These are phyloP conservation scores for Amazona guildingii DNA, from an alignment of 2,113 vertebrate species.

Conservation along the genomic window DNA sequence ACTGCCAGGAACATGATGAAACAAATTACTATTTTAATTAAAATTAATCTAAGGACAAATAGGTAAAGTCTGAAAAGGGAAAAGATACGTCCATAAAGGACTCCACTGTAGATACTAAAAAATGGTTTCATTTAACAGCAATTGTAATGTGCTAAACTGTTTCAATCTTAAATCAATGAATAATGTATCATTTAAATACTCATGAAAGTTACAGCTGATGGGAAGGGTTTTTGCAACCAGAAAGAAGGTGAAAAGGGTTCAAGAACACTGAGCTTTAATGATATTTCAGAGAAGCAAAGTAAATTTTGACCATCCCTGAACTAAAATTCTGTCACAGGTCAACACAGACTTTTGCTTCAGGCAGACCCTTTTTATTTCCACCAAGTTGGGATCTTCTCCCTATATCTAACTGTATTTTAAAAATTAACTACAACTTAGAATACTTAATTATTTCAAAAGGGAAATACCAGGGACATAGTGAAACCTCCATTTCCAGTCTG, in stretches of 20 bases:
- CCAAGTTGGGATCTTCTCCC: background rate
- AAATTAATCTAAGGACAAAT: background rate
- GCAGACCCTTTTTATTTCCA: background rate
- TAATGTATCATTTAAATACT: background rate
- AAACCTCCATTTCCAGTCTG: background rate
- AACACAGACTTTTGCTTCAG: background rate
- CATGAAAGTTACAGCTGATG: background rate
- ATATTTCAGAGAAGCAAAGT: background rate
- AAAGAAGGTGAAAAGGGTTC: background rate
- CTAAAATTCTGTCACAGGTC: background rate
- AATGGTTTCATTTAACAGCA: background rate
- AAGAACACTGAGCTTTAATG: background rate
- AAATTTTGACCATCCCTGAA: background rate
- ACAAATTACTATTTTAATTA: background rate
- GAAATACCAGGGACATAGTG: background rate
- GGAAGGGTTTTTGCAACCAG: background rate
- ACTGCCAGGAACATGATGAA: background rate
- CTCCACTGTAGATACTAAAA: background rate
- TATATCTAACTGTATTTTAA: background rate
- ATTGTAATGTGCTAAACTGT: background rate
- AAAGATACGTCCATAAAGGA: background rate
- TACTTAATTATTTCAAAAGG: background rate
- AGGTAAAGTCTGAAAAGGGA: background rate
- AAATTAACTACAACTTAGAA: background rate
- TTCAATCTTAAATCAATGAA: background rate